phyloP scores from a whole-genome alignment of 1,140 invertebrate genomes.

The Asobara japonica region DNA sequence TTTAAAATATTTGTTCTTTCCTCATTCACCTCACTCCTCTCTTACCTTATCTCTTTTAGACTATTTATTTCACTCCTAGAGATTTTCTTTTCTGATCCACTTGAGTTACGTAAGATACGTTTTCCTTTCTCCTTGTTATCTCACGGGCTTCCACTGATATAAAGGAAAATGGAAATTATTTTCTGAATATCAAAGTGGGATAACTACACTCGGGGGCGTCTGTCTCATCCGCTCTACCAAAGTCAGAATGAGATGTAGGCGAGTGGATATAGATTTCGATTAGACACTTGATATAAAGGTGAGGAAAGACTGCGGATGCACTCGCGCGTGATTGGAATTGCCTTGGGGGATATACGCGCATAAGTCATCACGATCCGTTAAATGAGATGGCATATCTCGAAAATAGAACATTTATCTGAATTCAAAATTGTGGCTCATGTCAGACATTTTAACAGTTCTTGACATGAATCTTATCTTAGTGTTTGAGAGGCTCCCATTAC shows the following conservation, averaged over 20 bases:
- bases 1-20: background rate
- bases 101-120: background rate
- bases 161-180: slow-evolving; percentile 10
- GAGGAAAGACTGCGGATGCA: background rate
- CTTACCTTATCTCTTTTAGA: background rate
- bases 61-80: background rate
- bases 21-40: background rate
- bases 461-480: no score
- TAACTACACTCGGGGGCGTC: background rate
- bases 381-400: background rate
- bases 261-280: background rate
- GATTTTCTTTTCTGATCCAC: slow-evolving; percentile 13
- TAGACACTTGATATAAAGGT: background rate
- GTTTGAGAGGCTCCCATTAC: no score
- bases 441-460: background rate
- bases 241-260: background rate
- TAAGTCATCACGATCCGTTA: background rate
- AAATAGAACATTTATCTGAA: background rate
- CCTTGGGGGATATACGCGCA: background rate
- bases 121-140: background rate
- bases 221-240: background rate
- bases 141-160: background rate
- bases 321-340: background rate
- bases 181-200: slow-evolving; percentile 4
- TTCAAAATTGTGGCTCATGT: background rate